These are phyloP conservation scores for Bombycilla garrulus DNA, from an alignment of 2,113 vertebrate genomes.

Conservation along the genomic window DNA sequence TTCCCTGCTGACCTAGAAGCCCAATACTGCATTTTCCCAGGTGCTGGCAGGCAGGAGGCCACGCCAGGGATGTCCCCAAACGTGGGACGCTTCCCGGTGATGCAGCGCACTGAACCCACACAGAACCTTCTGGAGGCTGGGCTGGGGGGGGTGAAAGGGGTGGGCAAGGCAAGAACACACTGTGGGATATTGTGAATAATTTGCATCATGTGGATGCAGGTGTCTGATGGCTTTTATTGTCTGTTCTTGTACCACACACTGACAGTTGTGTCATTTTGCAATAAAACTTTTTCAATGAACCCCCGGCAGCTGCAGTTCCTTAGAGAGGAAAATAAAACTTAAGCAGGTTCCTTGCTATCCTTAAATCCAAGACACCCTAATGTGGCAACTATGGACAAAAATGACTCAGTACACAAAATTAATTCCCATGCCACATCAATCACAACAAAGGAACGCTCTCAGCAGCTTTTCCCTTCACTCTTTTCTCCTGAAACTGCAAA, in stretches of 20 bases:
- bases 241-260: not conserved
- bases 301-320: not conserved
- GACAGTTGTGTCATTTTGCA: conserved; percentile 62
- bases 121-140: not conserved
- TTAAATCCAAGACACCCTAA: not conserved
- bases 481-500: not conserved
- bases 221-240: conserved; percentile 33
- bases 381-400: not conserved
- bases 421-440: not conserved
- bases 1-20: not conserved
- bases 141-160: not conserved
- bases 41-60: not conserved
- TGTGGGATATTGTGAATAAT: conserved; percentile 15
- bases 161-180: not conserved
- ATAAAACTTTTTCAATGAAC: conserved; percentile 64
- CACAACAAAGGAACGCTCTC: not conserved
- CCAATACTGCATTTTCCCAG: not conserved
- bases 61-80: not conserved
- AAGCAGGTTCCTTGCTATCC: not conserved
- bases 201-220: conserved; percentile 50
- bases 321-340: not conserved
- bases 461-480: not conserved
- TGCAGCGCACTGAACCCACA: not conserved
- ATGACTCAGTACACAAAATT: not conserved
- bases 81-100: rapidly evolving